Conservation (phyloP, 2,797 vertebrate species). For the Syngnathus rostellatus region DNA sequence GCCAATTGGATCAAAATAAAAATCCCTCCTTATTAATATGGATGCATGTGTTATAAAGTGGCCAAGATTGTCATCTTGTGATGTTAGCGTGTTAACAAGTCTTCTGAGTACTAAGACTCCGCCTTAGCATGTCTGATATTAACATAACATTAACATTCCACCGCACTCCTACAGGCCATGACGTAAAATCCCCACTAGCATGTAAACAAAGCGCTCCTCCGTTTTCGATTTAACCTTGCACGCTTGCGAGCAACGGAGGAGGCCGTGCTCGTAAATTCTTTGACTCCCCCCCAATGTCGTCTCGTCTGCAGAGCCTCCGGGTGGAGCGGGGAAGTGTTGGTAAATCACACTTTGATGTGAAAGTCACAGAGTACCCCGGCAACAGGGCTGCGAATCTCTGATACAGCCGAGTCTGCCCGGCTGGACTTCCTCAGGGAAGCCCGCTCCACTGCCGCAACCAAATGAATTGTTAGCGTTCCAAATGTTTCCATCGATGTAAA, state of each 20-base stretch:
- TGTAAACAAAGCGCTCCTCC: background rate
- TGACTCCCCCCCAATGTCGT: slow-evolving; percentile 19
- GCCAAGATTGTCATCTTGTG: background rate
- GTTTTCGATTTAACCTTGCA: slow-evolving; percentile 40
- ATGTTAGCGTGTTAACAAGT: background rate
- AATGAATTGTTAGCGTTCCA: too few relatives aligned
- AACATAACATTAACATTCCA: too few relatives aligned
- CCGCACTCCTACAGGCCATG: too few relatives aligned
- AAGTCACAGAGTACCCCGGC: slow-evolving; percentile 32
- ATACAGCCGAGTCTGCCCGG: slow-evolving; percentile 45
- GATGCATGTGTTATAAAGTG: slow-evolving; percentile 7
- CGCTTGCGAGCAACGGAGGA: slow-evolving; percentile 13
- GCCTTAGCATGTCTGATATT: too few relatives aligned
- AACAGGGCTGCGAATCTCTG: slow-evolving; percentile 39
- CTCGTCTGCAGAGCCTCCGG: slow-evolving; percentile 28
- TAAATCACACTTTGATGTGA: slow-evolving; percentile 50
- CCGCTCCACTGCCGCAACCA: slow-evolving; percentile 18
- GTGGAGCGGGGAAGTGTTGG: slow-evolving; percentile 34
- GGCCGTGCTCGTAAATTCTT: slow-evolving; percentile 22
- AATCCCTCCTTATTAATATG: slow-evolving; percentile 1
- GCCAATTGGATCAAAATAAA: slow-evolving; percentile 22
- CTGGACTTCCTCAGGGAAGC: slow-evolving; percentile 30
- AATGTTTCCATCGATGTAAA: too few relatives aligned
- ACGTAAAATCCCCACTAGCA: background rate
- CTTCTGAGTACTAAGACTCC: too few relatives aligned